Evolutionary conservation across 2,888 invertebrate species (phyloP).

Genomic region (Linnaemya tessellans): DNA sequence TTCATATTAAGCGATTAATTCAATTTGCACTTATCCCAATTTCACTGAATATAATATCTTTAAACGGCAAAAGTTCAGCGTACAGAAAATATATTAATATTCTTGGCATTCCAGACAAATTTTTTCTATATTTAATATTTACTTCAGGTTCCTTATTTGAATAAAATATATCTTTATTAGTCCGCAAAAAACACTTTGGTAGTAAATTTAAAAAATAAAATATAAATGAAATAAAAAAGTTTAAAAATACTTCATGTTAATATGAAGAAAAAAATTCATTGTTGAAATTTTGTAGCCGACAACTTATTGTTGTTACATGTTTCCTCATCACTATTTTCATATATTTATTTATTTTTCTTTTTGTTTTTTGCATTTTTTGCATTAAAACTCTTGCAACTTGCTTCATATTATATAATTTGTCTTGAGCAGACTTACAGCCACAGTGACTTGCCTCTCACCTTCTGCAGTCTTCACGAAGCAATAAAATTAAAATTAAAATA

Average conservation of each 20-base stretch:
- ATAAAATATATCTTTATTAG: no score
- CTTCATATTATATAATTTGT: slow-evolving; percentile 60
- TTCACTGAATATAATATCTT: no score
- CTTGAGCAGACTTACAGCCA: slow-evolving; percentile 30
- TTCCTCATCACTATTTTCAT: slow-evolving; percentile 21
- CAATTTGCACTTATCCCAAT: no score
- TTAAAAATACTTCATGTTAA: slow-evolving; percentile 5
- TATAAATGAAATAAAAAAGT: background rate
- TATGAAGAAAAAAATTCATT: slow-evolving; percentile 12
- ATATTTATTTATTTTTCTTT: background rate
- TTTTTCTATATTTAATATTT: no score
- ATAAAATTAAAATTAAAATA: slow-evolving; percentile 41
- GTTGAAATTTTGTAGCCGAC: slow-evolving; percentile 33
- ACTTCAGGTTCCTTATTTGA: no score
- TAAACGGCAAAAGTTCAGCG: no score
- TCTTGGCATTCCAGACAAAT: no score
- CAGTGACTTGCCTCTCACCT: slow-evolving; percentile 53
- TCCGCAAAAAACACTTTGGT: no score
- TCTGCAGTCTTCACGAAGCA: slow-evolving; percentile 29
- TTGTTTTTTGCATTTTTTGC: background rate
- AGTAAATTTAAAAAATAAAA: no score
- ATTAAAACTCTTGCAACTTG: slow-evolving; percentile 14
- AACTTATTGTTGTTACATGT: slow-evolving; percentile 48
- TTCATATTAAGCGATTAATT: no score
- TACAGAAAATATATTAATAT: no score